Conservation (phyloP, 2,797 vertebrate species). For the Sebastolobus altivelis region DNA sequence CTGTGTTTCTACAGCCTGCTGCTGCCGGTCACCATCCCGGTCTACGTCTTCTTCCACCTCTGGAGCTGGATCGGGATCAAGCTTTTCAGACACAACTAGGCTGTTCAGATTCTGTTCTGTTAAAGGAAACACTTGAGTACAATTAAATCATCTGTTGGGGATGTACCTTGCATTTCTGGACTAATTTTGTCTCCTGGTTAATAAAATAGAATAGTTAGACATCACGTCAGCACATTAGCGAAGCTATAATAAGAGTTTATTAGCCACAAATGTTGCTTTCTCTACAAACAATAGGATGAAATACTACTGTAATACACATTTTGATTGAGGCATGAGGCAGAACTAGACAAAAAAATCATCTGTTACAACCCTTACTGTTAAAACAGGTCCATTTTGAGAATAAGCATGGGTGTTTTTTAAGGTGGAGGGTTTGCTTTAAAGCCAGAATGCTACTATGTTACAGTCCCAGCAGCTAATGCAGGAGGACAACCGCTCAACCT, state of each 20-base stretch:
- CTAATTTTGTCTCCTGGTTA: background rate
- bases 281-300: background rate
- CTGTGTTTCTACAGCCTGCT: conserved; percentile 96
- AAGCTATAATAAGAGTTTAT: background rate
- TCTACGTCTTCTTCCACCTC: conserved; percentile 95
- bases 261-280: background rate
- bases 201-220: background rate
- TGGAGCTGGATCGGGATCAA: conserved; percentile 97
- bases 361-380: background rate
- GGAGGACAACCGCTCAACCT: too few relatives aligned
- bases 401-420: background rate
- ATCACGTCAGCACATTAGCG: background rate
- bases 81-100: conserved; percentile 93
- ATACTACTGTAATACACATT: background rate
- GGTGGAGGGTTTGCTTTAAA: background rate
- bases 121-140: background rate
- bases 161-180: background rate
- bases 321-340: background rate
- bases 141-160: background rate
- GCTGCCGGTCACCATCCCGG: conserved; percentile 91
- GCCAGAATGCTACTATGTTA: background rate
- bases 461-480: background rate
- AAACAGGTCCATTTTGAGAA: background rate
- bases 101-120: background rate
- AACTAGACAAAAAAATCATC: background rate